Evolutionary conservation across 2,113 vertebrate species (phyloP), one percentile per base, ranked within the genome.

Genomic region (Brienomyrus longianalis): DNA sequence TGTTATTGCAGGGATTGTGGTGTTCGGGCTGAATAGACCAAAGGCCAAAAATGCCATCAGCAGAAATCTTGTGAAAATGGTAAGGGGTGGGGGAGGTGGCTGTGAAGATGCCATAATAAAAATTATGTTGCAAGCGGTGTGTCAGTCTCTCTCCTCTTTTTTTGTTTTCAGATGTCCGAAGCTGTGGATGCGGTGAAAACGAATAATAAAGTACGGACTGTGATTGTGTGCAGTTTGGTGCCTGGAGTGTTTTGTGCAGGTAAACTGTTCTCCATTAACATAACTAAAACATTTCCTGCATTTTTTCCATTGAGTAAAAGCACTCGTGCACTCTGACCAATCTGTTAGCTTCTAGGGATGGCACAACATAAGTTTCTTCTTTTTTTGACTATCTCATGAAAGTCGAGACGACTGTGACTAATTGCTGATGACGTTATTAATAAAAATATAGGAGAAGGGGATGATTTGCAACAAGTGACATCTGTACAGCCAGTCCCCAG

Each of bases 221-320:
- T 99, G 88, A 97, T 99, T 93, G 91, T 99, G 59, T 97, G 97
- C 94, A 99, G 98, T 93, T 94, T 98, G 95, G 98, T 98, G 89
- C 98, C 98, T 39, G 98, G 97, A 89, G 95, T 99, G 93, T 99
- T 99, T 95, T 99, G 98, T 96, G 98, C 98, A 96, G 98, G 98
- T 99, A 96, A 48, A 84, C 21, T 8, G 2, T 27, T 43, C 35
- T 1, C 15, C 35, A 43, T 43, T 39, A 80, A 19, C 35, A 15
- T 80, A 80, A 80, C 13, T 80, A 80, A 80, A 43, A 80, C 5
- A 43, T 21, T 39, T 43, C 15, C 13, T 43, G 15, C 74, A 7
- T 80, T 80, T 17, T 62, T 62, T 62, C 31, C 35, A 8, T 80
- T 80, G 35, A 43, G 74, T 43, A 80, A 19, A 39, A 80, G 74